phyloP scores from a whole-genome alignment of 2,113 vertebrate species.

The Porphyrio hochstetteri region DNA sequence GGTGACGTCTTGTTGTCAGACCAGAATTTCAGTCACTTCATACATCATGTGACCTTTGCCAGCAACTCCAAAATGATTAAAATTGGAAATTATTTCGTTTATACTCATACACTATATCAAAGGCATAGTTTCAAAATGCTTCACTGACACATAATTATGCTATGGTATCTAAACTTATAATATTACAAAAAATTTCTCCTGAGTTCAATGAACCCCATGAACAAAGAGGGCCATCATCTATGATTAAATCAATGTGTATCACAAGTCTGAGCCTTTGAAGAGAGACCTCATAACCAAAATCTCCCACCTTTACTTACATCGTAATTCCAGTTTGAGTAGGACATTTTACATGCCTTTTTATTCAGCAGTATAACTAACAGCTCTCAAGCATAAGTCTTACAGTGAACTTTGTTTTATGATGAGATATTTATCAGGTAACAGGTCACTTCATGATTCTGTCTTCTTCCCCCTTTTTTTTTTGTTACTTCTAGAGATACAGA shows the following conservation, averaged over 20 bases:
- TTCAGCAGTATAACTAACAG: background rate
- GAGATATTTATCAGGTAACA: background rate
- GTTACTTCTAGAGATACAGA: background rate
- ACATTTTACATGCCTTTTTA: background rate
- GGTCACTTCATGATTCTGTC: background rate
- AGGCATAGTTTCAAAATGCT: background rate
- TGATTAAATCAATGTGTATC: background rate
- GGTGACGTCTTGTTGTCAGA: background rate
- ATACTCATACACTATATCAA: background rate
- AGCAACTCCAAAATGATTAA: background rate
- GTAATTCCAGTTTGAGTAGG: background rate
- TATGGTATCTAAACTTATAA: background rate
- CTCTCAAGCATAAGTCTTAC: background rate
- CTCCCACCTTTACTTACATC: background rate
- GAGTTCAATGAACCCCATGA: background rate
- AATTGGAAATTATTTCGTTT: background rate
- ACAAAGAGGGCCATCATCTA: background rate
- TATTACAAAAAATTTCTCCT: background rate
- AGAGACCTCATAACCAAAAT: background rate
- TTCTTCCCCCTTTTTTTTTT: background rate
- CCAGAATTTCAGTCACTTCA: background rate
- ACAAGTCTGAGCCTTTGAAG: background rate
- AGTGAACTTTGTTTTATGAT: background rate
- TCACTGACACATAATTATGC: background rate
- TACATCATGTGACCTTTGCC: background rate